Conservation (phyloP, 2,888 invertebrate species). For the Therioaphis trifolii region DNA sequence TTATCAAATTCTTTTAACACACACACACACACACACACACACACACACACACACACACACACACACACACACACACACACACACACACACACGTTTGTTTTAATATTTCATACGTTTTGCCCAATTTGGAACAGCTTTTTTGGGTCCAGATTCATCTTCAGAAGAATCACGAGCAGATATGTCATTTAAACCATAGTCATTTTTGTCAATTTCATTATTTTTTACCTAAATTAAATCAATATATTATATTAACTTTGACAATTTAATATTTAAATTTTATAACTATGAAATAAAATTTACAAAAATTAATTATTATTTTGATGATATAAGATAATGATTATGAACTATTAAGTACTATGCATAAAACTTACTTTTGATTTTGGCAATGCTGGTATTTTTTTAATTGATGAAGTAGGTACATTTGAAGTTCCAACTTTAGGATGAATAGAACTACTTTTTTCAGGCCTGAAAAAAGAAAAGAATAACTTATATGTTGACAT, state of each 20-base stretch:
- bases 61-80: too few species aligned
- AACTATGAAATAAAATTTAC: too few species aligned
- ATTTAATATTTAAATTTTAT: too few species aligned
- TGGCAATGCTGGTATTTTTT: not conserved
- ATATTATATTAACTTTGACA: too few species aligned
- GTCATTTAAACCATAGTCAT: constrained; percentile 59
- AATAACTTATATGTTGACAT: too few species aligned
- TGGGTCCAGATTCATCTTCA: constrained; percentile 53
- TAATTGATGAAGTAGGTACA: not conserved
- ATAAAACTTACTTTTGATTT: constrained; percentile 39
- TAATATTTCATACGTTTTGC: constrained; percentile 40
- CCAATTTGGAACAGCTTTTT: constrained; percentile 51
- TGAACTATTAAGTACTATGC: not conserved
- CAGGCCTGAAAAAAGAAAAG: too few species aligned
- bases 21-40: too few species aligned
- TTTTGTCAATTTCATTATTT: not conserved
- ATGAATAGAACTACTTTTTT: constrained; percentile 11
- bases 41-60: too few species aligned
- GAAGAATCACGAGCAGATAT: constrained; percentile 59
- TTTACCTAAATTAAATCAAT: constrained; percentile 2
- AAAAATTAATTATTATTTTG: too few species aligned
- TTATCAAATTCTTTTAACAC: too few species aligned
- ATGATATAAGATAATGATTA: too few species aligned
- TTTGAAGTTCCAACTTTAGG: constrained; percentile 19
- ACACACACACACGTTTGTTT: too few species aligned